Conservation (phyloP, 2,113 vertebrate species). For the Dicrurus megarhynchus region DNA sequence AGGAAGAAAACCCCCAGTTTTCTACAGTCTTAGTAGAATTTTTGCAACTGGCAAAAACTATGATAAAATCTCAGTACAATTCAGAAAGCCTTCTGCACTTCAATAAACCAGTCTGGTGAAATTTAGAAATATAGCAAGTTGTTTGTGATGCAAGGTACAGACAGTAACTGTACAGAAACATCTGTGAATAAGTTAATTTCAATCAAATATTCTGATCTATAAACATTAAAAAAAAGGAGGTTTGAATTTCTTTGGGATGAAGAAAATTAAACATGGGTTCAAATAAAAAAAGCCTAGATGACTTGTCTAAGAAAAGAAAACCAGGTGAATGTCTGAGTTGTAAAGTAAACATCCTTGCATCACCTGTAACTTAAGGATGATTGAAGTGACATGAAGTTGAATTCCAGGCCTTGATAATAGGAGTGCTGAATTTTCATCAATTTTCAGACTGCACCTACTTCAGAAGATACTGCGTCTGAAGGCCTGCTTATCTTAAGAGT, state of each 20-base stretch:
- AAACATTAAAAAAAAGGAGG: background rate
- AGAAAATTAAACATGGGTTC: background rate
- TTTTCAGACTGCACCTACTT: background rate
- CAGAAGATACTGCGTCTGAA: background rate
- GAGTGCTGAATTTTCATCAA: background rate
- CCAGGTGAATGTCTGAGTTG: background rate
- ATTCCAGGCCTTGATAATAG: background rate
- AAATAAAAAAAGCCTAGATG: background rate
- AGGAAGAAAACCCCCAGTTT: accelerated
- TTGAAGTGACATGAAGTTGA: background rate
- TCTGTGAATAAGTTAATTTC: background rate
- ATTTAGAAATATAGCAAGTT: background rate
- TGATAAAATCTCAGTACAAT: background rate
- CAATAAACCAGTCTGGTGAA: background rate
- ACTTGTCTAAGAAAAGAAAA: background rate
- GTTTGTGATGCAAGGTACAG: background rate
- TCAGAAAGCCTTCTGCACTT: background rate
- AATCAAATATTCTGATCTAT: background rate
- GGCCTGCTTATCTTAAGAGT: background rate
- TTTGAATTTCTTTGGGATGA: background rate
- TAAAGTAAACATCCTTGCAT: background rate
- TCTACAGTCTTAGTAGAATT: background rate
- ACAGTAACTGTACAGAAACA: background rate
- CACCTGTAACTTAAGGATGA: background rate
- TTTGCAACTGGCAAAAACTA: background rate